Base-by-base conservation (phyloP, 2,888 invertebrate genomes). In the Gnatocerus cornutus region DNA sequence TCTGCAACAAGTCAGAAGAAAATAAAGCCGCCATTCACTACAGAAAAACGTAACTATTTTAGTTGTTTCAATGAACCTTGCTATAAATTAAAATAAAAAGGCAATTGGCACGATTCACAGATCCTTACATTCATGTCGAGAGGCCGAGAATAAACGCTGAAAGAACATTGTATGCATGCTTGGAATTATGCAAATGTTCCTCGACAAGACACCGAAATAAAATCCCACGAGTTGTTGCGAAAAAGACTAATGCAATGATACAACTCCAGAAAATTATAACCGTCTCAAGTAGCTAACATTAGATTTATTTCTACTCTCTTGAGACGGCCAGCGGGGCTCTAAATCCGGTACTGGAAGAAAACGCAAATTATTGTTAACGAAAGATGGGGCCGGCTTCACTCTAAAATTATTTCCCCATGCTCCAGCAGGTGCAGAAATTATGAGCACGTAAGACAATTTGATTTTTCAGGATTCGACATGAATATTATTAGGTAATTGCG, bases 21-120 rank as follows among this genome's bases (percentile, higher is more conserved):
- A 46, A 59, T 46, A 50, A 50, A 66, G 48, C 61, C 30, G 61
- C 61, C 68, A 69, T 69, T 69, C 64, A 69, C 55, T 8, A 55
- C 55, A 43, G 43, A 53, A 48, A 56, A 71, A 68, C 50, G 41
- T 21, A 68, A 71, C 74, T 77, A 74, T 77, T 74, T 73, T 71
- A 69, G 75, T 76, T 73, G 73, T 78, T 83, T 83, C 82, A 83
- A 83, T 83, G 81, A 80, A 81, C 80, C 78, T 79, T 78, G 78
- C 80, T 81, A 83, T 79, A 82, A 80, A 80, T 80, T 80, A 80
- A 80, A 81, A 79, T 76, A 79, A 76, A 79, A 79, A 77, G 74
- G 63, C 78, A 77, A 82, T 81, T 82, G 81, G 81, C 81, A 80
- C 81, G 79, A 80, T 80, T 79, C 78, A 78, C 77, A 74, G 73